Percentiles rank a stretch among this genome's conserved stretches.
phyloP scores from a whole-genome alignment of 2,888 invertebrate species.

The Noctua pronuba region DNA sequence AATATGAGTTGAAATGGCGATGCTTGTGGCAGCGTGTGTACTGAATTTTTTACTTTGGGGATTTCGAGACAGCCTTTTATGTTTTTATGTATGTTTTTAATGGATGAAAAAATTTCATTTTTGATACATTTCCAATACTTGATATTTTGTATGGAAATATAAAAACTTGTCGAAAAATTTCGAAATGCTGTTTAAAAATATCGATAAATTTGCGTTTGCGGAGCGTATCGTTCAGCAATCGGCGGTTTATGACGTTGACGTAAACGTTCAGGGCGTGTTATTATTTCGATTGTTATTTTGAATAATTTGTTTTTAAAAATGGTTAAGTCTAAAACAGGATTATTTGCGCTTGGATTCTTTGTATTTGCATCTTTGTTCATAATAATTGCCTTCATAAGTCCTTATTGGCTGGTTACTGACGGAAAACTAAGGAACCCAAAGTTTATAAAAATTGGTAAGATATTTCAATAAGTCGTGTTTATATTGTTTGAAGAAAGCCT shows the following conservation, averaged over 20 bases:
- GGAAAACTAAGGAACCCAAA: slow-evolving; percentile 94
- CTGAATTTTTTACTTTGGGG: background rate
- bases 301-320: slow-evolving; percentile 72
- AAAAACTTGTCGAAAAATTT: background rate
- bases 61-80: background rate
- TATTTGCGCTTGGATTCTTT: slow-evolving; percentile 92
- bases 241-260: slow-evolving; percentile 33
- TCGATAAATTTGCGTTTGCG: background rate
- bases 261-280: slow-evolving; percentile 61
- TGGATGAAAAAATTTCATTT: background rate
- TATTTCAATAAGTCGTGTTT: too few relatives aligned
- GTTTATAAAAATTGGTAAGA: slow-evolving; percentile 94
- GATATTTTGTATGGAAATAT: background rate
- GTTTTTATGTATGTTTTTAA: background rate
- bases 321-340: slow-evolving; percentile 92
- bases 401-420: slow-evolving; percentile 96
- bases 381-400: slow-evolving; percentile 95
- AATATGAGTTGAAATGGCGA: background rate
- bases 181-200: background rate
- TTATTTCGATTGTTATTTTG: slow-evolving; percentile 28
- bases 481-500: background rate
- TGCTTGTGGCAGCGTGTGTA: too few relatives aligned
- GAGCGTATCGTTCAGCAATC: background rate
- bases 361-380: slow-evolving; percentile 93
- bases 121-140: background rate